These are phyloP conservation scores for Brevipalpus yothersi DNA, from an alignment of 1,140 invertebrate species.

Conservation along the genomic window DNA sequence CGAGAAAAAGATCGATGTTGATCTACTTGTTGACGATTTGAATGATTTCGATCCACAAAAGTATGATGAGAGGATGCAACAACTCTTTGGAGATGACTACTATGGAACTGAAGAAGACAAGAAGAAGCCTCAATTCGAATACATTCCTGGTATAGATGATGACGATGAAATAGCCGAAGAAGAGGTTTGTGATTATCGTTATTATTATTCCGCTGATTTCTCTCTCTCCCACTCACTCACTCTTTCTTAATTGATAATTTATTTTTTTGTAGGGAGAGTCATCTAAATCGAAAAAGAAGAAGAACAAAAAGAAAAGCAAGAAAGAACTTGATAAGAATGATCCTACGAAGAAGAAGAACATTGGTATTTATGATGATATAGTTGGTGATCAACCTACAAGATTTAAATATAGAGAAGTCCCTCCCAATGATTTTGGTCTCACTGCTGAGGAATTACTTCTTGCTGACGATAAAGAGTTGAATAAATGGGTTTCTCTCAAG, in stretches of 20 bases:
- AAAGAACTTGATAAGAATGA: slow-evolving; percentile 30
- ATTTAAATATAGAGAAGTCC: slow-evolving; percentile 68
- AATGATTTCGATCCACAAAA: slow-evolving; percentile 79
- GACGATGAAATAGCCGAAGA: slow-evolving; percentile 42
- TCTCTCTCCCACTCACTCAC: background rate
- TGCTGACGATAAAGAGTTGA: slow-evolving; percentile 74
- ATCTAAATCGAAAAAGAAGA: background rate
- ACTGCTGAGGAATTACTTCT: slow-evolving; percentile 65
- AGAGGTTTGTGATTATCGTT: slow-evolving; percentile 15
- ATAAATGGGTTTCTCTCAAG: slow-evolving; percentile 78
- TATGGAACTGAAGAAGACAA: slow-evolving; percentile 38
- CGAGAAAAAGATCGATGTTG: slow-evolving; percentile 25
- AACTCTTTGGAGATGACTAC: slow-evolving; percentile 58
- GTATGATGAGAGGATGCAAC: slow-evolving; percentile 60
- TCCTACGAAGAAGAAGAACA: slow-evolving; percentile 82
- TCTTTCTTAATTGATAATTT: background rate
- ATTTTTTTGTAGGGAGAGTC: slow-evolving; percentile 5
- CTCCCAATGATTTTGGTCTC: slow-evolving; percentile 75
- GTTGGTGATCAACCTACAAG: slow-evolving; percentile 56
- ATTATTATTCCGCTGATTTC: background rate
- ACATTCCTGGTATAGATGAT: slow-evolving; percentile 37
- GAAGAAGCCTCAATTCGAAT: slow-evolving; percentile 54
- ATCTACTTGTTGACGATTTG: slow-evolving; percentile 14
- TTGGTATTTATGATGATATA: slow-evolving; percentile 70
- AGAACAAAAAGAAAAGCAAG: slow-evolving; percentile 4